These are phyloP conservation scores for Brenthis hecate DNA, from an alignment of 2,888 invertebrate species.

Conservation along the genomic window DNA sequence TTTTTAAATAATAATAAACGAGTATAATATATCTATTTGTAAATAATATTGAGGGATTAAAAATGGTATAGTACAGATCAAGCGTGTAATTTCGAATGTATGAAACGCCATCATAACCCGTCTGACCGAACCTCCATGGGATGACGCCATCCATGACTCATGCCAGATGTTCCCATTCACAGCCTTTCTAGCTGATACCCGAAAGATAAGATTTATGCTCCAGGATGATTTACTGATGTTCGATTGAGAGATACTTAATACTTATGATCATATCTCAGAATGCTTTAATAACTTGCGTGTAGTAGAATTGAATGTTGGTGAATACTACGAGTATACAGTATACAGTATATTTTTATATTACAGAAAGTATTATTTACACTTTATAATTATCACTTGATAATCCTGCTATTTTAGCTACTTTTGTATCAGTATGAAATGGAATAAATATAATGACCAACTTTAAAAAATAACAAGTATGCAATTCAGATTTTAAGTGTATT, in stretches of 20 bases:
- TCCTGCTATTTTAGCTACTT: no score
- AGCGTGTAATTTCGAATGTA: neutral
- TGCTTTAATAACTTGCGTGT: constrained; percentile 7
- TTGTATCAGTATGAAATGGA: no score
- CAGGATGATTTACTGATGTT: constrained; percentile 32
- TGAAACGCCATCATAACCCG: constrained; percentile 48
- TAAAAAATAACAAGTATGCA: no score
- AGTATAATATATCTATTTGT: neutral
- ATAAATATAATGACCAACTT: no score
- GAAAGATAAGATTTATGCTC: constrained; percentile 37
- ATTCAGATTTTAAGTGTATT: no score
- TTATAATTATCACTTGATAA: no score
- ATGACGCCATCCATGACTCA: constrained; percentile 58
- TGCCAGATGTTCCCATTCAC: constrained; percentile 51
- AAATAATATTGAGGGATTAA: neutral
- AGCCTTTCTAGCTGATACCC: constrained; percentile 36
- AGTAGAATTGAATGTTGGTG: neutral
- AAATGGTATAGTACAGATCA: neutral
- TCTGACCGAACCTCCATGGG: constrained; percentile 29
- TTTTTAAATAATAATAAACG: neutral
- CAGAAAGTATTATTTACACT: no score
- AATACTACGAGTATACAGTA: no score
- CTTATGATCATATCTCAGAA: constrained; percentile 5
- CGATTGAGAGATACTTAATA: constrained; percentile 27
- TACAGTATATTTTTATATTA: no score